Evolutionary conservation across 1,140 invertebrate species (phyloP), one percentile per base, ranked within the genome.

Genomic region (Psilanteris sp.): DNA sequence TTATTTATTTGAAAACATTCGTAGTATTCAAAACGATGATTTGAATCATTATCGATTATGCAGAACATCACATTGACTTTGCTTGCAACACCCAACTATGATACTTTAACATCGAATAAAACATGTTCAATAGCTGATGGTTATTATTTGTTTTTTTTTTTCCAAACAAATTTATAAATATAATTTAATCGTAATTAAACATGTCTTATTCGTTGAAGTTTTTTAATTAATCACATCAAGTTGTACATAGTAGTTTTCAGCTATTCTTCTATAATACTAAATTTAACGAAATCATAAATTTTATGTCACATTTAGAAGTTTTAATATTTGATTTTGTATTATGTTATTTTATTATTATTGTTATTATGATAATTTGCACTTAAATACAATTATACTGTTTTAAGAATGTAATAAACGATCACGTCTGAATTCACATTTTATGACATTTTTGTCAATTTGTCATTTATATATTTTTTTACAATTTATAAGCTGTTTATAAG

Each of bases 61-160:
- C 34, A 10, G 10, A 64, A 64, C 34, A 64, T 66, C 61, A 66
- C 46, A 66, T 66, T 43, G 46, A 66, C 61, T 66, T 61, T 46
- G 57, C 24, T 66, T 66, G 61, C 37, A 66, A 66, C 46, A 66
- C 20, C 37, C 18, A 66, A 37, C 20, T 66, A 66, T 52, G 27
- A 66, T 43, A 50, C 13, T 57, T 43, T 22, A 11, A 14, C 27
- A 8, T 18, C 11, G 27, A 54, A 4, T 29, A 18, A 29, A 41
- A 32, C 52, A 18, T 43, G 52, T 34, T 57, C 15, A 57, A 59
- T 15, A n/a, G n/a, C n/a, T n/a, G n/a, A n/a, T n/a, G n/a, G n/a
- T n/a, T n/a, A n/a, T n/a, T n/a, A n/a, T n/a, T 6, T 31, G 7
- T n/a, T n/a, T n/a, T n/a, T n/a, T n/a, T n/a, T n/a, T n/a, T n/a